A percentile compares a stretch with the other conserved stretches of the same genome.
phyloP scores from a whole-genome alignment of 64 coral and sea anemone genomes.

The Actinia equina region DNA sequence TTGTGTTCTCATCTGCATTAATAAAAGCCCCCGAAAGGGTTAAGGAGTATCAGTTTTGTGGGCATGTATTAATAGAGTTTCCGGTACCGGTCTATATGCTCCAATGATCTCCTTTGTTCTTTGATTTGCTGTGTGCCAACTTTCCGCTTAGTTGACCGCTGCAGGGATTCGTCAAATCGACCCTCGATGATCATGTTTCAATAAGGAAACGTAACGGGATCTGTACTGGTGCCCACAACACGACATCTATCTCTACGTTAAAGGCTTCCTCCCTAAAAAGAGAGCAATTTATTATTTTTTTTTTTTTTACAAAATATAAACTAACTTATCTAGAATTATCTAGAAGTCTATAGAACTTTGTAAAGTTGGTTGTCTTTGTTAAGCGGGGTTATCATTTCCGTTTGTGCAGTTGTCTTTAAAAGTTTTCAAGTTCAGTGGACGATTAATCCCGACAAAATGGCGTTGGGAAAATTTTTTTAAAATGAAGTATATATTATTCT shows the following conservation, averaged over 20 bases:
- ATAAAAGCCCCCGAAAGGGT: background rate
- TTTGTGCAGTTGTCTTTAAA: background rate
- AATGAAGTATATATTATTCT: background rate
- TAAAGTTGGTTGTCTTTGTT: background rate
- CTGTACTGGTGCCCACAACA: background rate
- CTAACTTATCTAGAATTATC: background rate
- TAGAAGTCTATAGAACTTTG: background rate
- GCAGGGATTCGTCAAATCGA: background rate
- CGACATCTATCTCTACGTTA: background rate
- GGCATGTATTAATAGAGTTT: background rate
- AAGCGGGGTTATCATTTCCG: background rate
- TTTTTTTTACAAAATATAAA: background rate
- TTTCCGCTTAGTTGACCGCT: background rate
- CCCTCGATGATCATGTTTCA: background rate
- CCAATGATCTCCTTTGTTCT: background rate
- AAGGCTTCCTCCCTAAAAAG: background rate
- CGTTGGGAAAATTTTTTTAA: background rate
- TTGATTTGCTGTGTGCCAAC: background rate
- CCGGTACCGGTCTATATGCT: background rate
- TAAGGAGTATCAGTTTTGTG: background rate
- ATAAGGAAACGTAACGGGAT: conserved; percentile 11
- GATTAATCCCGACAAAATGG: background rate
- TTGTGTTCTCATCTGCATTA: background rate
- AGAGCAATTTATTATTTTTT: background rate
- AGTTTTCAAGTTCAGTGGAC: background rate